Evolutionary conservation across 2,888 invertebrate genomes (phyloP).

Genomic region (Drosophila parthenogenetica): DNA sequence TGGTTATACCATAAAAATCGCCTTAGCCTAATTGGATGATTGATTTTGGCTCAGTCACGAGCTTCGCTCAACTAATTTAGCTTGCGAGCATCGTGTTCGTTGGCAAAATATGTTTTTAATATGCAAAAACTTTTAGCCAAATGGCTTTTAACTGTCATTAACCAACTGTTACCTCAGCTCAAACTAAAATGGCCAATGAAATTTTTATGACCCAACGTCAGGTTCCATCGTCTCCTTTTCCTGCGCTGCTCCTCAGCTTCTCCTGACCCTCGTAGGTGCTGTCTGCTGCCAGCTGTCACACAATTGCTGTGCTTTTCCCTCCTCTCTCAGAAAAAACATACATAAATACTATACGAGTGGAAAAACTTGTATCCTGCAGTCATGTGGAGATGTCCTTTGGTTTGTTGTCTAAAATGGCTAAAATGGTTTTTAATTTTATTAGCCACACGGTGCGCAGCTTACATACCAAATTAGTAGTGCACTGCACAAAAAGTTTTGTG

Average conservation of each 20-base stretch:
- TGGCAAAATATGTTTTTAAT: conserved; percentile 72
- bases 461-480: conserved; percentile 67
- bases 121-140: conserved; percentile 77
- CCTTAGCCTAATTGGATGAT: conserved; percentile 76
- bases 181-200: conserved; percentile 74
- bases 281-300: conserved; percentile 54
- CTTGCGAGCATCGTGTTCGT: conserved; percentile 30
- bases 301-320: conserved; percentile 14
- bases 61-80: conserved; percentile 55
- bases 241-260: not conserved
- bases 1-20: conserved; percentile 65
- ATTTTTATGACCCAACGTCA: conserved; percentile 69
- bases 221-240: conserved; percentile 11
- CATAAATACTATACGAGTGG: conserved; percentile 7
- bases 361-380: conserved; percentile 42
- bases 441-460: conserved; percentile 61
- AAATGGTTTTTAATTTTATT: conserved; percentile 81
- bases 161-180: conserved; percentile 70
- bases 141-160: conserved; percentile 79
- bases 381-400: conserved; percentile 40
- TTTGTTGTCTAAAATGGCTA: conserved; percentile 39
- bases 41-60: conserved; percentile 52
- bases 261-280: conserved; percentile 17
- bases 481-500: conserved; percentile 51
- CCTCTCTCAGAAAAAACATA: conserved; percentile 11